Conservation (phyloP, 2,888 invertebrate genomes). For the Synergus umbraculus region DNA sequence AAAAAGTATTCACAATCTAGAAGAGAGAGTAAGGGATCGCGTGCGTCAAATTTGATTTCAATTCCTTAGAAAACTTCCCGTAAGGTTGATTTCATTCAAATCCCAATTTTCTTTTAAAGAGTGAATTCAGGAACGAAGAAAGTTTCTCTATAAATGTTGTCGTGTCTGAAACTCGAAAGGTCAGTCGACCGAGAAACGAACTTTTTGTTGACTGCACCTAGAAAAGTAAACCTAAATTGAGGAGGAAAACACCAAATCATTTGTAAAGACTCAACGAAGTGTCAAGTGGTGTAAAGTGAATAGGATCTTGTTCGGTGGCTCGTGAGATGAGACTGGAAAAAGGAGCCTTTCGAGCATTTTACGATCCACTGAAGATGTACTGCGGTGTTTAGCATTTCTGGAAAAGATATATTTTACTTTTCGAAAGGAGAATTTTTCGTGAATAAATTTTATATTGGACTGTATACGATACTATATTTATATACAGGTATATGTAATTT, state of each 20-base stretch:
- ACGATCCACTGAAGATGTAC: too few species aligned
- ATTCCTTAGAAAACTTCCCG: too few species aligned
- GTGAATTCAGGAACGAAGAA: background rate
- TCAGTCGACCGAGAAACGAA: background rate
- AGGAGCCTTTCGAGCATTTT: background rate
- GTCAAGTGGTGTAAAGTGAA: background rate
- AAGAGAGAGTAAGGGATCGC: too few species aligned
- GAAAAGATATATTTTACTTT: too few species aligned
- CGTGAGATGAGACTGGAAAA: background rate
- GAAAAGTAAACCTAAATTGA: background rate
- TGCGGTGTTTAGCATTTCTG: too few species aligned
- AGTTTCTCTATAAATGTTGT: background rate
- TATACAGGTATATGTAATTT: too few species aligned
- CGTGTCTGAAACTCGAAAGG: background rate
- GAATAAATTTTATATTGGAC: too few species aligned
- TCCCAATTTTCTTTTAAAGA: background rate
- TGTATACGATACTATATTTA: too few species aligned
- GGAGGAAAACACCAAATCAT: slow-evolving; percentile 8
- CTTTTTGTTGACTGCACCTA: background rate
- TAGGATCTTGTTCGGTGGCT: background rate
- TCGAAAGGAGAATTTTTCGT: too few species aligned
- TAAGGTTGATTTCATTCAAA: background rate
- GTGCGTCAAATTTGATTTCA: too few species aligned
- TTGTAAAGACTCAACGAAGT: slow-evolving; percentile 14
- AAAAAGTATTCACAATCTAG: background rate